Conservation (phyloP, 2,888 invertebrate genomes). For the Pterostichus niger region DNA sequence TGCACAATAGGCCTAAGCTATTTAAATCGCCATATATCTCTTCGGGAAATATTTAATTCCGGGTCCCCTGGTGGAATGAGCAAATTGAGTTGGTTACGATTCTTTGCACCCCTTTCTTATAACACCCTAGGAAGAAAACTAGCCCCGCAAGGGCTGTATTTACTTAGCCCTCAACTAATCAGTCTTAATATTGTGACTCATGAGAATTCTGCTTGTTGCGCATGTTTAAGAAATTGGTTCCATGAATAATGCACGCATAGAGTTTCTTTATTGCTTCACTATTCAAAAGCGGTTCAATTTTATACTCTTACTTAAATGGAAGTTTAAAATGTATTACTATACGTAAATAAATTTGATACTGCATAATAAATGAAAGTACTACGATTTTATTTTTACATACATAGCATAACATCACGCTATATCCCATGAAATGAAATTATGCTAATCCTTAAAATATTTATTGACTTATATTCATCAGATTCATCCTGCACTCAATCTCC, state of each 20-base stretch:
- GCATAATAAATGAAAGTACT: neutral
- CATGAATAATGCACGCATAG: neutral
- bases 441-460: no score
- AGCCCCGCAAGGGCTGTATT: neutral
- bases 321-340: neutral
- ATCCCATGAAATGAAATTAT: no score
- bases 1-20: slow-evolving; percentile 71
- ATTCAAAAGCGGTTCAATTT: slow-evolving; percentile 40
- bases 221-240: slow-evolving; percentile 7
- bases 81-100: slow-evolving; percentile 74
- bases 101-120: slow-evolving; percentile 51
- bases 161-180: slow-evolving; percentile 1
- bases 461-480: no score
- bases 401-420: neutral
- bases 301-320: slow-evolving; percentile 20
- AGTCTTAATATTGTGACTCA: slow-evolving; percentile 35
- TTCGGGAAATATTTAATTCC: slow-evolving; percentile 73
- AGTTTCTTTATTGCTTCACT: slow-evolving; percentile 25
- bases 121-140: slow-evolving; percentile 1
- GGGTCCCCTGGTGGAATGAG: slow-evolving; percentile 70
- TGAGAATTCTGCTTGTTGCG: slow-evolving; percentile 36
- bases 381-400: neutral
- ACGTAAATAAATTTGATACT: neutral
- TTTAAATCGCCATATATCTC: slow-evolving; percentile 73
- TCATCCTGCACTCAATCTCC: no score